Percentiles rank a stretch among this genome's conserved stretches.
Evolutionary conservation across 2,113 vertebrate genomes (phyloP).

Genomic region (Rhea pennata): DNA sequence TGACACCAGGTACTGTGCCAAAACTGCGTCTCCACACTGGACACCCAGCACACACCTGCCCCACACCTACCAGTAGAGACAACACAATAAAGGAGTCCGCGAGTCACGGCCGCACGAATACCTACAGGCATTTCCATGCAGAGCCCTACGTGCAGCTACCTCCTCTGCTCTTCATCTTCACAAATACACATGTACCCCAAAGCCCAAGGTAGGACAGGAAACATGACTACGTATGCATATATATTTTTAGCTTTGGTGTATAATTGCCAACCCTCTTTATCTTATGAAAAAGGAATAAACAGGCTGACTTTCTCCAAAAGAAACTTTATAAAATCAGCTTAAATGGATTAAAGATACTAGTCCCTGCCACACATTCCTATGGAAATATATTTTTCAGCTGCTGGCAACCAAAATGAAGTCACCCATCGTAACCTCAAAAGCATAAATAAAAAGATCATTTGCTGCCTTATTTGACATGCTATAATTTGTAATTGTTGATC

Average conservation of each 20-base stretch:
- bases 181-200: neutral
- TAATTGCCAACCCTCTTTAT: neutral
- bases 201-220: neutral
- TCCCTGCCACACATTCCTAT: neutral
- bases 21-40: rapidly evolving
- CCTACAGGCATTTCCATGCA: neutral
- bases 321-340: neutral
- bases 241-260: neutral
- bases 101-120: neutral
- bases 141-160: rapidly evolving
- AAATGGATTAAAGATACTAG: neutral
- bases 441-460: constrained; percentile 45
- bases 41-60: neutral
- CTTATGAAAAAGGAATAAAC: neutral
- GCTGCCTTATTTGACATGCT: constrained; percentile 2
- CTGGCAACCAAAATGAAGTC: neutral
- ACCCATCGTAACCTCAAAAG: neutral
- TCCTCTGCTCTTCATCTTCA: neutral
- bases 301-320: neutral
- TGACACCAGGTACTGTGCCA: neutral
- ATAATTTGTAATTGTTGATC: constrained; percentile 30
- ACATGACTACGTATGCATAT: neutral
- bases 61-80: neutral
- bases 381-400: neutral
- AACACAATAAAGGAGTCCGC: neutral